phyloP scores from a whole-genome alignment of 23 tunicate genomes.

The Trididemnum clinides region DNA sequence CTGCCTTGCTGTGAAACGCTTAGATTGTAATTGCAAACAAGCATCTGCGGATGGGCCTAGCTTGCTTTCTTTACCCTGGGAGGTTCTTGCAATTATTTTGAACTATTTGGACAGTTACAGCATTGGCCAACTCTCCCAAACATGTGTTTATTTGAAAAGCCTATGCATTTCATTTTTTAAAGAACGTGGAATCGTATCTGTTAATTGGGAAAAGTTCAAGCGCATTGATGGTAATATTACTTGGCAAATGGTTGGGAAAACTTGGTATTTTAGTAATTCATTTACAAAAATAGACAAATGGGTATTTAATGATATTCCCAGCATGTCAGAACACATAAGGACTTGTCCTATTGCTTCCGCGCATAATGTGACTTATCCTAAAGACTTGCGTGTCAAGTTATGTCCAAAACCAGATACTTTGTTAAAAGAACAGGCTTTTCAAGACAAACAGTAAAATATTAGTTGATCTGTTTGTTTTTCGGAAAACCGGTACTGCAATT shows the following conservation, averaged over 20 bases:
- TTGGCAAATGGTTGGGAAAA: constrained; percentile 32
- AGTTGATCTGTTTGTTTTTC: not conserved
- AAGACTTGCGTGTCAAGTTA: not conserved
- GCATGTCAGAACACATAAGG: constrained; percentile 1
- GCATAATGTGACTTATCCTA: not conserved
- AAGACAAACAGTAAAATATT: not conserved
- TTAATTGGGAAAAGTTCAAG: constrained; percentile 57
- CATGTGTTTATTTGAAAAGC: constrained; percentile 47
- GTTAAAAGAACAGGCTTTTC: not conserved
- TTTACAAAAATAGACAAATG: constrained; percentile 21
- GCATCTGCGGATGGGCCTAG: not conserved
- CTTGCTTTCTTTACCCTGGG: constrained; percentile 53
- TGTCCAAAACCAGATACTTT: not conserved
- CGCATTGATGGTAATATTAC: constrained; percentile 35
- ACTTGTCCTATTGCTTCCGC: constrained; percentile 16
- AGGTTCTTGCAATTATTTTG: constrained; percentile 34
- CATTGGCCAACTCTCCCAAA: constrained; percentile 54
- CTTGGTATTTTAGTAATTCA: constrained; percentile 33
- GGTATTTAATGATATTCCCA: constrained; percentile 12
- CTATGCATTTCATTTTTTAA: constrained; percentile 39
- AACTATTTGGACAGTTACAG: constrained; percentile 63
- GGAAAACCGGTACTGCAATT: not conserved
- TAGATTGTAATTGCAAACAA: not conserved
- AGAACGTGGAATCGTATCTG: constrained; percentile 59
- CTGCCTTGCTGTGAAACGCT: constrained; percentile 39